Percentiles rank a stretch among this genome's conserved stretches.
Conservation (phyloP, 2,797 vertebrate species). For the Paramormyrops hopkinsi region DNA sequence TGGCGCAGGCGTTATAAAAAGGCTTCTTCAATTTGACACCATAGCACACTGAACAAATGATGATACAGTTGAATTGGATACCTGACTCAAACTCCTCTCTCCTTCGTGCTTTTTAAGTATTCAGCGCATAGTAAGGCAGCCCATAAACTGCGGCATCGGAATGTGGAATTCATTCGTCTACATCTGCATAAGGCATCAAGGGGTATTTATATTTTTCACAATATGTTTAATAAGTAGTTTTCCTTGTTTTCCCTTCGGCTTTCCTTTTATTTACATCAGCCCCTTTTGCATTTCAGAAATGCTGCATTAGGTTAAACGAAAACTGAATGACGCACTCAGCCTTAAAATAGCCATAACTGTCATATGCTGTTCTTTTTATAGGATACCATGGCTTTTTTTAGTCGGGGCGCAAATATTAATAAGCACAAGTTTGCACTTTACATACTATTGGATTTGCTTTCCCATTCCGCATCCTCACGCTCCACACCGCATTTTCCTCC, state of each 20-base stretch:
- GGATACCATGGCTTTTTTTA: not conserved
- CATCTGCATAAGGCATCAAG: not conserved
- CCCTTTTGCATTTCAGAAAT: not conserved
- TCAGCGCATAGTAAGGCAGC: not conserved
- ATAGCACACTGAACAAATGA: constrained; percentile 26
- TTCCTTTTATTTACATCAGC: not conserved
- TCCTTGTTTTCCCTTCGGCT: not conserved
- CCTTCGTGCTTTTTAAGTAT: constrained; percentile 12
- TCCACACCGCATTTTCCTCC: not conserved
- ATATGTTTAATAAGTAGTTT: not conserved
- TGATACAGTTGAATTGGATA: constrained; percentile 36
- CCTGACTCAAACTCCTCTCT: constrained; percentile 21
- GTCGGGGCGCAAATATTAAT: not conserved
- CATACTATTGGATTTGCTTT: not conserved
- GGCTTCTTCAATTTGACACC: constrained; percentile 28
- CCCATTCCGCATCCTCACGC: not conserved
- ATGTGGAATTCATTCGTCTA: not conserved
- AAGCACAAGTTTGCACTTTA: not conserved
- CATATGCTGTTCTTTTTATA: not conserved
- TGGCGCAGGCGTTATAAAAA: constrained; percentile 27
- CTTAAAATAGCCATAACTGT: not conserved
- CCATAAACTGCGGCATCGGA: not conserved
- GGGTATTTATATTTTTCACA: not conserved
- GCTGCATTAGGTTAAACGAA: not conserved
- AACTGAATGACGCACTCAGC: not conserved